These are phyloP conservation scores for Achroia grisella DNA, from an alignment of 1,140 invertebrate genomes.

Conservation along the genomic window DNA sequence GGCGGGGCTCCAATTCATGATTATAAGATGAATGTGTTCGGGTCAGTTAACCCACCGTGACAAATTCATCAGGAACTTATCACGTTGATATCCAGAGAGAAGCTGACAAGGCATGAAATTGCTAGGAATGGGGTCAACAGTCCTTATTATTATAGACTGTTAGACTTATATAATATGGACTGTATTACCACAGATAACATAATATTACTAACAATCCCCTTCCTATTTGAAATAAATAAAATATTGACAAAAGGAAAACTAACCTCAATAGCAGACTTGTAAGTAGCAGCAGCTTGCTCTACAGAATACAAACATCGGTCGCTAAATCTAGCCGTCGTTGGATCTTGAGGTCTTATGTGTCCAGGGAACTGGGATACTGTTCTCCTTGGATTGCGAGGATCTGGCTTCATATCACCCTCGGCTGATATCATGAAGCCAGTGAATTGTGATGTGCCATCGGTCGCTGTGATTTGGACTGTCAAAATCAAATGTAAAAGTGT, in stretches of 20 bases:
- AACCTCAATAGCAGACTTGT: conserved; percentile 49
- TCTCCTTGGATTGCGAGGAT: conserved; percentile 46
- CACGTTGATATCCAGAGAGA: neutral
- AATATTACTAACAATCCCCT: no score
- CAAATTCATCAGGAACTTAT: no score
- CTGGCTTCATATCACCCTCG: conserved; percentile 45
- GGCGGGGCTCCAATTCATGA: no score
- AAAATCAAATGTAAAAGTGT: no score
- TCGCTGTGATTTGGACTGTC: conserved; percentile 42
- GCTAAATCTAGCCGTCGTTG: conserved; percentile 38
- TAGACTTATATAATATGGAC: no score
- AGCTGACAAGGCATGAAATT: no score
- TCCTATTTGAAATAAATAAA: no score
- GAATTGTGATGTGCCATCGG: conserved; percentile 42
- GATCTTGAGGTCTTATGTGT: conserved; percentile 33
- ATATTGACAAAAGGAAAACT: neutral
- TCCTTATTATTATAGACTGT: no score
- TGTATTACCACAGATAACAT: no score
- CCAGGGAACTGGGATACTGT: conserved; percentile 37
- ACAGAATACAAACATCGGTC: conserved; percentile 52
- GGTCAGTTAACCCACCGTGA: no score
- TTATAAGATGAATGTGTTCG: no score
- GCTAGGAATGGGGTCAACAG: no score
- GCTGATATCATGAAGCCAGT: conserved; percentile 56
- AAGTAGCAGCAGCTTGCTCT: conserved; percentile 36